Base-by-base conservation (phyloP, 2,888 invertebrate species). In the Copidosoma aretas region DNA sequence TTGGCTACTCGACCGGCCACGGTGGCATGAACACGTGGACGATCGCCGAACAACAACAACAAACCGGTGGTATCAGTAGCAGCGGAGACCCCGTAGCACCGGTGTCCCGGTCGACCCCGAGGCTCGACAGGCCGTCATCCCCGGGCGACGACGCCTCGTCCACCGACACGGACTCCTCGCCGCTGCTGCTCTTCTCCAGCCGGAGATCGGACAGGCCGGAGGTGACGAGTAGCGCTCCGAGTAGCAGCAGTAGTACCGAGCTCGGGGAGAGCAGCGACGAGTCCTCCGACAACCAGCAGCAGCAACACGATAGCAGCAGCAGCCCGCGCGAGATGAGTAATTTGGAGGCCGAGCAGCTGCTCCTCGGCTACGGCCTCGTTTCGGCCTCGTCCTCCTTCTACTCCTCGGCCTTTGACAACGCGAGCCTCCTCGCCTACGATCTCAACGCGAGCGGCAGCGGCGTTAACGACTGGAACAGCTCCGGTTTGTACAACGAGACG, bases 401-500 rank as follows among this genome's bases (percentile, higher is more conserved):
- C n/a, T n/a, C n/a, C n/a, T 79, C 84, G 76, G 84, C 84, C 73
- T 85, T 87, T 74, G 84, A 85, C 10, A 88, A 88, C 77, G 84
- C 84, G 57, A 81, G 80, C 39, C 84, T 87, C 59, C 4, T 32
- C 8, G 8, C 32, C 32, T 3, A 32, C 32, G 8, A n/a, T n/a
- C n/a, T n/a, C n/a, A n/a, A n/a, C n/a, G n/a, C n/a, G n/a, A 87
- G 86, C 79, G 82, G 84, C 57, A 85, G 71, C 58, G 85, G 70
- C 25, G 22, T 71, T 32, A 32, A 8, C 46, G 71, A 83, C 0
- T 87, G 87, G 80, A 87, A 87, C 68, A 85, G 85, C 25, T 14
- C 17, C 43, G 84, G 84, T 65, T 79, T 86, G 69, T 73, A 78
- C 64, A 86, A 86, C 77, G 81, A 84, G 56, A 89, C 88, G 64